Percentiles rank a stretch among this genome's conserved stretches.
phyloP scores from a whole-genome alignment of 2,113 vertebrate genomes.

The Camelus bactrianus region DNA sequence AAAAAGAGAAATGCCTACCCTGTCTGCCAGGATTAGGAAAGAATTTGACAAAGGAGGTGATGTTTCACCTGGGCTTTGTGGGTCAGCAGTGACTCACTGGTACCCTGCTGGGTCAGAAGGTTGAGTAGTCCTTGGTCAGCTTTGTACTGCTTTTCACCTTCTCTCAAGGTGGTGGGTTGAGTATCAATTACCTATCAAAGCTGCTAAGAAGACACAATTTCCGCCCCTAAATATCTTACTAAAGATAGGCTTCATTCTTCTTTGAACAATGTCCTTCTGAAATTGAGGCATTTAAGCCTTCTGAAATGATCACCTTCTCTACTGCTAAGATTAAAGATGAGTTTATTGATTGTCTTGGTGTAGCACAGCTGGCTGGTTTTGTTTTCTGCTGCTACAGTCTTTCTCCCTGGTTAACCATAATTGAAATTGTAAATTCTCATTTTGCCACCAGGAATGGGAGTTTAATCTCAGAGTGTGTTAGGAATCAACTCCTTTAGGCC shows the following conservation, averaged over 20 bases:
- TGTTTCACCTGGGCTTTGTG: background rate
- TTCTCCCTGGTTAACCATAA: conserved; percentile 44
- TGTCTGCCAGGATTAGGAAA: background rate
- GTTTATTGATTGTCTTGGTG: background rate
- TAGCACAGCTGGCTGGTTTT: background rate
- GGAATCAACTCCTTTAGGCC: conserved; percentile 1
- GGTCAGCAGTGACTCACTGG: background rate
- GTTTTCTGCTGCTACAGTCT: background rate
- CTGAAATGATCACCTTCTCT: background rate
- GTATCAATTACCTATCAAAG: background rate
- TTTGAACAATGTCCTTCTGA: background rate
- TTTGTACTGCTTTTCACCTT: background rate
- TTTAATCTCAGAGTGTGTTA: conserved; percentile 53
- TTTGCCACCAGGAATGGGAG: conserved; percentile 36
- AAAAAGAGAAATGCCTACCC: background rate
- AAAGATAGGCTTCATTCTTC: background rate
- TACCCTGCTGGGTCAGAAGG: background rate
- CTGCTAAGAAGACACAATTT: background rate
- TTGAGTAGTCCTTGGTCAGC: background rate
- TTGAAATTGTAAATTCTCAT: conserved; percentile 59
- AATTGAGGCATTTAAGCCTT: background rate
- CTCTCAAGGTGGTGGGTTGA: background rate
- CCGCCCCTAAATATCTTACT: background rate
- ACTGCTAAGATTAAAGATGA: background rate
- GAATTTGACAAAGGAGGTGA: background rate